Percentiles rank a stretch among this genome's conserved stretches.
Conservation (phyloP, 2,888 invertebrate genomes). For the Megalurothrips usitatus region DNA sequence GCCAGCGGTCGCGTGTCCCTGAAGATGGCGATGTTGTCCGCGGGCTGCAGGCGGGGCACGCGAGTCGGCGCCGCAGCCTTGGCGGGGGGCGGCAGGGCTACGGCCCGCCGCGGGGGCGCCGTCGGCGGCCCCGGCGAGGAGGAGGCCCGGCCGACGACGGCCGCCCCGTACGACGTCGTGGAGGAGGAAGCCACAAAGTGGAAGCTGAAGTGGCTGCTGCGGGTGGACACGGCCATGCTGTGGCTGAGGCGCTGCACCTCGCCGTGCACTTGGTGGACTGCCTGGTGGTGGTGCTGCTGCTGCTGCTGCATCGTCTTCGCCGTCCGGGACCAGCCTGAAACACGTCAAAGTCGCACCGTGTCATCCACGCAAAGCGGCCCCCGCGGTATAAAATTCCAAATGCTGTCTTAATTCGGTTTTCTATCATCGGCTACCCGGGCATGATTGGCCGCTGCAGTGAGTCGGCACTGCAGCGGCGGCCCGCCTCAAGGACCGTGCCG, state of each 20-base stretch:
- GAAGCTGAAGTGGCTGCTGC: constrained; percentile 4
- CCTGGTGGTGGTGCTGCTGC: not conserved
- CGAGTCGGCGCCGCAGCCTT: not conserved
- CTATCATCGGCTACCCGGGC: not conserved
- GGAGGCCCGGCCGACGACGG: not conserved
- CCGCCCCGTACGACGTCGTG: not conserved
- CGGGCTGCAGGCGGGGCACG: not conserved
- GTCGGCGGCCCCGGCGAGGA: not conserved
- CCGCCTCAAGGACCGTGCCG: not conserved
- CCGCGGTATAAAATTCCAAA: no score
- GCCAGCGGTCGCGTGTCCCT: constrained; percentile 2
- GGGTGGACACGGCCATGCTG: not conserved
- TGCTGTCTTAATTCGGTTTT: no score
- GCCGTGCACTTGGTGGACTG: not conserved
- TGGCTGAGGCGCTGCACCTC: not conserved
- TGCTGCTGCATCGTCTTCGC: not conserved
- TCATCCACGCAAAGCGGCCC: not conserved
- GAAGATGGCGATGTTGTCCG: not conserved
- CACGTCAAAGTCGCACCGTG: not conserved
- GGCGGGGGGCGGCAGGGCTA: not conserved
- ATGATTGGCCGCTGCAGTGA: not conserved
- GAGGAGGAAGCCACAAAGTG: not conserved
- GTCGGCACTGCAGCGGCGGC: not conserved
- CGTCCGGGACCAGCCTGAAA: not conserved
- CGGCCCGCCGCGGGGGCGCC: not conserved